Conservation (phyloP, 2,113 vertebrate species). For the Mirza zaza region DNA sequence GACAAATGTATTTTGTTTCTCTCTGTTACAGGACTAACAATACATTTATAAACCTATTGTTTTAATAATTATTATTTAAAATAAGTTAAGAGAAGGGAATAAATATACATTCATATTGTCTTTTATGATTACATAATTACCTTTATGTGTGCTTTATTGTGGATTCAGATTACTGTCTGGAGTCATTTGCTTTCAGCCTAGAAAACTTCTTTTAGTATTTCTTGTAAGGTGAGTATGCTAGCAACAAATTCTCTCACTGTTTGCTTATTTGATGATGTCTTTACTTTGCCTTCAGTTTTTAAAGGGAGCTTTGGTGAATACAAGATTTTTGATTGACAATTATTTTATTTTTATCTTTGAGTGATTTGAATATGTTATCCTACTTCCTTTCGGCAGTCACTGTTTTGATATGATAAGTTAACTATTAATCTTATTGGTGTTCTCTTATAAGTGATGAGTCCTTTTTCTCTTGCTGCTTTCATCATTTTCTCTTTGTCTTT, state of each 20-base stretch:
- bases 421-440: background rate
- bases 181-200: background rate
- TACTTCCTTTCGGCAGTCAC: background rate
- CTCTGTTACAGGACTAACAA: background rate
- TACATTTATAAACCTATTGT: background rate
- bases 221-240: background rate
- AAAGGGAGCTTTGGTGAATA: background rate
- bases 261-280: background rate
- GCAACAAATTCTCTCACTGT: background rate
- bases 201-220: background rate
- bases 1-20: background rate
- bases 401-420: background rate
- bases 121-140: background rate
- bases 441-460: background rate
- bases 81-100: background rate
- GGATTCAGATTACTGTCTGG: background rate
- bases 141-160: background rate
- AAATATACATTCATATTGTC: background rate
- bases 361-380: background rate
- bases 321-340: background rate
- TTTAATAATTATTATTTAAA: background rate
- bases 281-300: conserved; percentile 4
- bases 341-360: background rate
- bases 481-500: background rate
- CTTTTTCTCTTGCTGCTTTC: background rate